phyloP scores from a whole-genome alignment of 2,888 invertebrate species.

The Athripsodes cinereus region DNA sequence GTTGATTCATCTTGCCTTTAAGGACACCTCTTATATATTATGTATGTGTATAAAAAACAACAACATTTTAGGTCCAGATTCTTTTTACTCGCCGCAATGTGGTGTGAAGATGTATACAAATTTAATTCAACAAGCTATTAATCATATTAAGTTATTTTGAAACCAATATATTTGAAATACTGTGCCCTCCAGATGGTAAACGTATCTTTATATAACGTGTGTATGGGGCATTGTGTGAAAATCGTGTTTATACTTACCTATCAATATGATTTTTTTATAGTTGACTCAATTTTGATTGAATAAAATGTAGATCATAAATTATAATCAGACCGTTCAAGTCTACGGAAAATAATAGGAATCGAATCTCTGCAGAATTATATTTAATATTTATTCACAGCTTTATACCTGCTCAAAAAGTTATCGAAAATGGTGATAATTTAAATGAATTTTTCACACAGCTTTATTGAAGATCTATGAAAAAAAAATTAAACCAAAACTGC shows the following conservation, averaged over 20 bases:
- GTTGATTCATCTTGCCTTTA: too few species aligned
- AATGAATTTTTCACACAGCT: too few species aligned
- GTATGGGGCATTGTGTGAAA: slow-evolving; percentile 3
- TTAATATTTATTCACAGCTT: too few species aligned
- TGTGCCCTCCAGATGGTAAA: not conserved
- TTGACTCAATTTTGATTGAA: slow-evolving; percentile 23
- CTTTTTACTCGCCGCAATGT: not conserved
- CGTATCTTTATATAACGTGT: not conserved
- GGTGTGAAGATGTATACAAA: slow-evolving; percentile 2
- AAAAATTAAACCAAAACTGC: too few species aligned
- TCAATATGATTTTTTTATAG: slow-evolving; percentile 4
- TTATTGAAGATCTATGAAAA: too few species aligned
- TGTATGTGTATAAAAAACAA: not conserved
- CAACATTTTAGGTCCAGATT: not conserved
- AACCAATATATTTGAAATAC: not conserved
- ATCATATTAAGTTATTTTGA: slow-evolving; percentile 1
- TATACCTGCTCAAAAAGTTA: too few species aligned
- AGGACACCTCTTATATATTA: too few species aligned
- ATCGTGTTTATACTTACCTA: not conserved
- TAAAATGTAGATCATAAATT: slow-evolving; percentile 27
- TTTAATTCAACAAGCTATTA: not conserved
- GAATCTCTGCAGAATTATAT: too few species aligned
- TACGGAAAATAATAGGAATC: too few species aligned
- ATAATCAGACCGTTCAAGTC: slow-evolving; percentile 19
- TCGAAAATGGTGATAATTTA: too few species aligned